Base-by-base conservation (phyloP, 2,888 invertebrate genomes). In the Pedicia rivosa region DNA sequence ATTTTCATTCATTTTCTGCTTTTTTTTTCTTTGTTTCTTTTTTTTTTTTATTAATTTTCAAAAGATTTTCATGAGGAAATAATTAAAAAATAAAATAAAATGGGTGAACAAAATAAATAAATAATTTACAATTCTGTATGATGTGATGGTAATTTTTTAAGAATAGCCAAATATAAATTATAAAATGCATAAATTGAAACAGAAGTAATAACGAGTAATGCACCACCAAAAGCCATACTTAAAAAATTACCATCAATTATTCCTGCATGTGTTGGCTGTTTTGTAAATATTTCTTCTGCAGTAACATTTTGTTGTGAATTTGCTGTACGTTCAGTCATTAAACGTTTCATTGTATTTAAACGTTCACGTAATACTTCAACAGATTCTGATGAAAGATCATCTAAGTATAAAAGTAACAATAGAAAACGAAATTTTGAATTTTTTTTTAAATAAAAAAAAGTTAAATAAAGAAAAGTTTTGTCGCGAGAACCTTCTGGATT, bases 161-260 rank as follows among this genome's bases (percentile, higher is more conserved):
- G 83, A 49, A 71, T 84, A 47, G 82, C 87, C n/a, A n/a, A n/a
- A n/a, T n/a, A n/a, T n/a, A n/a, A n/a, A 25, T 87, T 87, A 50
- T 80, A 77, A 2, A 74, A 78, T 1, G 82, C 83, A 2, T 64
- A 87, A 4, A 49, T 78, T 8, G 76, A 84, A 29, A 86, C 88
- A 39, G 57, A 86, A 7, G 74, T 78, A 47, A 86, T 87, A 27
- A 83, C 84, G 36, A 67, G 79, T 2, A 86, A 86, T 51, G 86
- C 87, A 1, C 88, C 88, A 0, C 82, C 79, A 52, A 66, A 74
- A 48, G 82, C 83, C 12, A 78, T 87, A 35, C 55, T 82, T 22
- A 86, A 83, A 61, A 83, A 82, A 57, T 86, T 86, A 50, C 80
- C 82, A 0, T 75, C 81, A 0, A 87, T 84, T 52, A 86, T 74